Evolutionary conservation across 2,797 vertebrate genomes (phyloP), one percentile per base, ranked within the genome.

Genomic region (Lutjanus argentimaculatus): DNA sequence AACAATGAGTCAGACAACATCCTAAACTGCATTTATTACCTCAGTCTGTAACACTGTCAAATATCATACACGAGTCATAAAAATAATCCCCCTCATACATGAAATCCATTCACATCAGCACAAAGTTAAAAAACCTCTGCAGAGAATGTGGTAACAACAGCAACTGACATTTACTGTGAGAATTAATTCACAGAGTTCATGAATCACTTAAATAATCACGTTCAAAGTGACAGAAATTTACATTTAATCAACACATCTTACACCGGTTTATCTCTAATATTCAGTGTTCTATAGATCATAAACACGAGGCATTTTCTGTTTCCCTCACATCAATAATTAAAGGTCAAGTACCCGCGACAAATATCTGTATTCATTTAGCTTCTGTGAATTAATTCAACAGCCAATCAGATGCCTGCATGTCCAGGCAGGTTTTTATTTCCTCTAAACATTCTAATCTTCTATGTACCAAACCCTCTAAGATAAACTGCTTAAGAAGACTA

Each of bases 1-100:
- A 77, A 73, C 80, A 87, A 75, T n/a, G 62, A 84, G 52, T 52
- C 13, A 75, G 19, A 65, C 74, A 21, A 17, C 21, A 45, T 73
- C 77, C 80, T 73, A 84, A 88, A 91, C 86, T 84, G 64, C 70
- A 83, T 95, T 95, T 95, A 95, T 94, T 94, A 71, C 62, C 73
- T 79, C 75, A 36, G 53, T 79, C 80, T 58, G 71, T 67, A 72
- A 85, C 77, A 84, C 62, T 13, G 66, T 85, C 84, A 88, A 12
- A 86, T 71, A 79, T 80, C 82, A 79, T 72, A 88, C 85, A 89
- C 77, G 85, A 66, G 36, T 85, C 82, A 76, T 84, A 78, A 72
- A 88, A 89, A 90, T 25, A 65, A 51, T 22, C 51, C 11, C 21
- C 16, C 25, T 45, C 73, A 57, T 30, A 66, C 83, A 75, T 55